Evolutionary conservation across 2,888 invertebrate species (phyloP).

Genomic region (Halictus ligatus): DNA sequence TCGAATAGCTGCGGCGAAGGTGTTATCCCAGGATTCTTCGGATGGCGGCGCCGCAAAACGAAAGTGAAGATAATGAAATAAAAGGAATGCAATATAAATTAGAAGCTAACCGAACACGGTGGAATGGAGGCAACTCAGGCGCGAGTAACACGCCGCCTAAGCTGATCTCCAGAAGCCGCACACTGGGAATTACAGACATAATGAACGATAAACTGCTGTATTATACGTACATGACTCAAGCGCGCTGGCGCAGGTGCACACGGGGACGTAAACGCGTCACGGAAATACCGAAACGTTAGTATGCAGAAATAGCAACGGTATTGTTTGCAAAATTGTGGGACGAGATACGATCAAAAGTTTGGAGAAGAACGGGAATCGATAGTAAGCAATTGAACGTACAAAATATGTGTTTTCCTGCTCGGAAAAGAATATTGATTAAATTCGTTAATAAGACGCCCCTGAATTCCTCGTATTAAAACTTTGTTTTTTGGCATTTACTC

Average conservation of each 20-base stretch:
- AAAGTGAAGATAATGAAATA: neutral
- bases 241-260: neutral
- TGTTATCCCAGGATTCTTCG: conserved; percentile 7
- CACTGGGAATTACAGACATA: neutral
- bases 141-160: neutral
- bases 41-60: neutral
- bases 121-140: neutral
- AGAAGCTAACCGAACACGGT: conserved; percentile 5
- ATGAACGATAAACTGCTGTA: neutral
- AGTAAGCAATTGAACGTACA: neutral
- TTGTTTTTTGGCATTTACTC: too few species aligned
- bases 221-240: neutral
- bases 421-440: too few species aligned
- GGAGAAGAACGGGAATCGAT: neutral
- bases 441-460: too few species aligned
- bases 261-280: neutral
- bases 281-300: too few species aligned
- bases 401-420: neutral
- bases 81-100: neutral
- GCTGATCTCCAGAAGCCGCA: neutral
- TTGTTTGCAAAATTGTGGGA: neutral
- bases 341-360: neutral
- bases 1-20: conserved; percentile 5
- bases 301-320: neutral
- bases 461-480: too few species aligned